These are phyloP conservation scores for Dasyornis broadbenti DNA, from an alignment of 2,113 vertebrate genomes.

Conservation along the genomic window DNA sequence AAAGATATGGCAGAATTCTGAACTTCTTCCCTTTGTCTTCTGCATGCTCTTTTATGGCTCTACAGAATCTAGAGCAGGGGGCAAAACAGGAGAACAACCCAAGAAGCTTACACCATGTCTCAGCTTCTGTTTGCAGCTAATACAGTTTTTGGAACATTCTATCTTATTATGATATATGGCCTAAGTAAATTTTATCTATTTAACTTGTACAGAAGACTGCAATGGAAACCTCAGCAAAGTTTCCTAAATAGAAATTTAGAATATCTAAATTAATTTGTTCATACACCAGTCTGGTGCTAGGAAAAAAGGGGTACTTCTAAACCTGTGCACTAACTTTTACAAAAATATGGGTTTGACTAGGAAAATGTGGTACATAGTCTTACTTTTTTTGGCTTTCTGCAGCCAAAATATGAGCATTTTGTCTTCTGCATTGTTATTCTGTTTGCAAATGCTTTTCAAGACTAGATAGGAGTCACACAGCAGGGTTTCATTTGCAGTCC, in stretches of 20 bases:
- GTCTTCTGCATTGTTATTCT: background rate
- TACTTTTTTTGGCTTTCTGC: background rate
- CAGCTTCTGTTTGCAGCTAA: background rate
- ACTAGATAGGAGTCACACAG: background rate
- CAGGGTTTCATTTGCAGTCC: background rate
- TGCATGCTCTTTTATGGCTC: background rate
- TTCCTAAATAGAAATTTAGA: background rate
- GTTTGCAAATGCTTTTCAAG: background rate
- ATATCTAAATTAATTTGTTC: background rate
- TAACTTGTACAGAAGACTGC: background rate
- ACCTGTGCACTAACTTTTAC: background rate
- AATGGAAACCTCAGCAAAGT: background rate
- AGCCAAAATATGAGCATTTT: background rate
- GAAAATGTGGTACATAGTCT: background rate
- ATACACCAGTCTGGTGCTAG: background rate
- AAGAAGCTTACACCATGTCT: background rate
- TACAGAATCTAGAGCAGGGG: background rate
- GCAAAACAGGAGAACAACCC: background rate
- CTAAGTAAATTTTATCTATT: background rate
- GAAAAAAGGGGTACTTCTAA: background rate
- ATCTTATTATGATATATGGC: background rate
- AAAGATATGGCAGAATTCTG: background rate
- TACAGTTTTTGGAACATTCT: background rate
- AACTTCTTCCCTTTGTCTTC: background rate
- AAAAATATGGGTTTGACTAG: background rate